phyloP scores from a whole-genome alignment of 2,888 invertebrate species.

The Linnaemya tessellans region DNA sequence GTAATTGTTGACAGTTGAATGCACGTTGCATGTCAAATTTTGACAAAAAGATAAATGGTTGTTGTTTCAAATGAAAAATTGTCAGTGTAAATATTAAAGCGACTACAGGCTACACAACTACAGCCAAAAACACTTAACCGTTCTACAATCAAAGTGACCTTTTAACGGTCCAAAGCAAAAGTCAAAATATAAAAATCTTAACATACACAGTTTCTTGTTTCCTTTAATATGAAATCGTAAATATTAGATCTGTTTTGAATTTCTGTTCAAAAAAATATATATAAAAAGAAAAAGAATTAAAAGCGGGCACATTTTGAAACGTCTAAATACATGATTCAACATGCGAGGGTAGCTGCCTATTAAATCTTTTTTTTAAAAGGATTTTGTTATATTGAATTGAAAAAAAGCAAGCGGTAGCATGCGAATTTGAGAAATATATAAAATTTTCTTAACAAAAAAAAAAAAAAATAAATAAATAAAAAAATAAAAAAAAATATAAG shows the following conservation, averaged over 20 bases:
- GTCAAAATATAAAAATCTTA: slow-evolving; percentile 44
- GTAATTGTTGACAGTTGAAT: slow-evolving; percentile 82
- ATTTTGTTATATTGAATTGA: no score
- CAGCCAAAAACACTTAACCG: background rate
- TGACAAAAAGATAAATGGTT: slow-evolving; percentile 74
- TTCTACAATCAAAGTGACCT: slow-evolving; percentile 58
- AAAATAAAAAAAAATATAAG: no score
- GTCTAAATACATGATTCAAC: background rate
- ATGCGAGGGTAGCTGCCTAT: slow-evolving; percentile 16
- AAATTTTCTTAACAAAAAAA: no score
- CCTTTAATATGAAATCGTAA: slow-evolving; percentile 31
- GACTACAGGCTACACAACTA: background rate
- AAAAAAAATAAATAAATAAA: no score
- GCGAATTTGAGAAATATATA: no score
- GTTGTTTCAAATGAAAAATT: slow-evolving; percentile 61
- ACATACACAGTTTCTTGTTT: slow-evolving; percentile 17
- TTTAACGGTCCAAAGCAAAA: slow-evolving; percentile 50
- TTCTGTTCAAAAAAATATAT: background rate
- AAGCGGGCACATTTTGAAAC: slow-evolving; percentile 38
- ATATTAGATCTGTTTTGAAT: slow-evolving; percentile 49
- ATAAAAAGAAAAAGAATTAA: background rate
- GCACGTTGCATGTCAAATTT: slow-evolving; percentile 80
- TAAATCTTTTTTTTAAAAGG: background rate
- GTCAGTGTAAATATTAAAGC: slow-evolving; percentile 40
- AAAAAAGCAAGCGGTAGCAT: no score